A percentile compares a stretch with the other conserved stretches of the same genome.
phyloP scores from a whole-genome alignment of 2,797 vertebrate species.

The Cirrhinus molitorella region DNA sequence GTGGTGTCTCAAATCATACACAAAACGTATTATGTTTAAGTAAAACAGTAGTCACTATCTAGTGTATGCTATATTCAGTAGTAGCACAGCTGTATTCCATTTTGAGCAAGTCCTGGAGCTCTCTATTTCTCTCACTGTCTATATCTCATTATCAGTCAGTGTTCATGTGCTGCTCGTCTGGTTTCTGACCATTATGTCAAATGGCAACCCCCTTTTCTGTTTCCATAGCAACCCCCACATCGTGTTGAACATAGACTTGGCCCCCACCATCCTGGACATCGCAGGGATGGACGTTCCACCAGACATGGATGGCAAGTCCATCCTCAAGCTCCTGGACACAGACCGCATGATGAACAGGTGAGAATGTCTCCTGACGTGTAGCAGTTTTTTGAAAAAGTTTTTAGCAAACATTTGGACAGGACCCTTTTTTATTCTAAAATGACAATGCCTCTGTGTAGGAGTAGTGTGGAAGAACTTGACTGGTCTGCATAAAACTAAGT shows the following conservation, averaged over 20 bases:
- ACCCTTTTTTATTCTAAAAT: too few relatives aligned
- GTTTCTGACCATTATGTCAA: constrained; percentile 39
- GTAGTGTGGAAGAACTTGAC: too few relatives aligned
- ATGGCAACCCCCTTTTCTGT: constrained; percentile 26
- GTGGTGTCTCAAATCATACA: background rate
- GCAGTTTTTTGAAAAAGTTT: too few relatives aligned
- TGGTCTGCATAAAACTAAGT: too few relatives aligned
- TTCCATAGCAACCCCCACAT: constrained; percentile 90
- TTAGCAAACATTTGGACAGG: too few relatives aligned
- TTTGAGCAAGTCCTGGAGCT: background rate
- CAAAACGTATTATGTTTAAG: too few relatives aligned
- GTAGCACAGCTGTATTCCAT: background rate
- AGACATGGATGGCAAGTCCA: constrained; percentile 96
- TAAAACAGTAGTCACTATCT: background rate
- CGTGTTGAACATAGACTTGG: constrained; percentile 95
- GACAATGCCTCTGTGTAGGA: too few relatives aligned
- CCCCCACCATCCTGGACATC: constrained; percentile 96
- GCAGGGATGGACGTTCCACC: constrained; percentile 91
- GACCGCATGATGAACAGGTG: constrained; percentile 90
- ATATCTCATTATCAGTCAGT: constrained; percentile 10
- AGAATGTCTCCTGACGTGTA: background rate
- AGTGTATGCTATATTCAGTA: background rate
- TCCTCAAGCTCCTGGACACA: constrained; percentile 88
- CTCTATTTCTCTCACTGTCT: background rate
- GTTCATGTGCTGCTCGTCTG: constrained; percentile 7